Percentiles rank a stretch among this genome's conserved stretches.
phyloP scores from a whole-genome alignment of 2,888 invertebrate genomes.

The Pachymerium ferrugineum region DNA sequence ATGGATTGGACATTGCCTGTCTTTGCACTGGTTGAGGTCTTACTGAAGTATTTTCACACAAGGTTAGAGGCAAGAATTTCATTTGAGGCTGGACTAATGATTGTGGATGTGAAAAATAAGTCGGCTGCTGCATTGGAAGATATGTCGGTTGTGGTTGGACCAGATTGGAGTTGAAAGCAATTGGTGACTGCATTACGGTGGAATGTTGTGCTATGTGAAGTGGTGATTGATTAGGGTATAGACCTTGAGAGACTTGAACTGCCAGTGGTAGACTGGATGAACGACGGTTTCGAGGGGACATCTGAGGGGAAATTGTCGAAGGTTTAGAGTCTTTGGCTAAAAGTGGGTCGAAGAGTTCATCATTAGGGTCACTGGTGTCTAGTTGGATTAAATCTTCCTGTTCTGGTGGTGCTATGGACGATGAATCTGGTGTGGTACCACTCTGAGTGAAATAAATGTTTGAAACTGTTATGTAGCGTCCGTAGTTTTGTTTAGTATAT shows the following conservation, averaged over 20 bases:
- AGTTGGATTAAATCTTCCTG: slow-evolving; percentile 31
- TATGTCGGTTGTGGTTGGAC: neutral
- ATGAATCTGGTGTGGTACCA: neutral
- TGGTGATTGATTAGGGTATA: neutral
- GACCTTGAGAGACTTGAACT: too few relatives aligned
- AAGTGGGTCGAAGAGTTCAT: slow-evolving; percentile 33
- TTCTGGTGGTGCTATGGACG: neutral
- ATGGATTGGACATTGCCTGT: neutral
- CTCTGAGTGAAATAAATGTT: neutral
- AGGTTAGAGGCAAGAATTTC: neutral
- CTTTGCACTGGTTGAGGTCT: neutral
- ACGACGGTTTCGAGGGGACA: neutral
- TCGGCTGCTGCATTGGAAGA: neutral
- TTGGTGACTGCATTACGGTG: neutral
- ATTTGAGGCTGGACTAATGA: neutral
- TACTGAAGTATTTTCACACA: neutral
- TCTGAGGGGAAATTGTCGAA: neutral
- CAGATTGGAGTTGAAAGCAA: neutral
- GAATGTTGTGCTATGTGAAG: neutral
- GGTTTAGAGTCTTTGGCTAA: slow-evolving; percentile 9
- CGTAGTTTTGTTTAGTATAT: neutral
- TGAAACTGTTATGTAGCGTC: too few relatives aligned
- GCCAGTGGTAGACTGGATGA: neutral
- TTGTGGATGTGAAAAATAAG: neutral
- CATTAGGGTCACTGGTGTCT: slow-evolving; percentile 30